phyloP scores from a whole-genome alignment of 2,113 vertebrate genomes.

The Trematomus loennbergii region DNA sequence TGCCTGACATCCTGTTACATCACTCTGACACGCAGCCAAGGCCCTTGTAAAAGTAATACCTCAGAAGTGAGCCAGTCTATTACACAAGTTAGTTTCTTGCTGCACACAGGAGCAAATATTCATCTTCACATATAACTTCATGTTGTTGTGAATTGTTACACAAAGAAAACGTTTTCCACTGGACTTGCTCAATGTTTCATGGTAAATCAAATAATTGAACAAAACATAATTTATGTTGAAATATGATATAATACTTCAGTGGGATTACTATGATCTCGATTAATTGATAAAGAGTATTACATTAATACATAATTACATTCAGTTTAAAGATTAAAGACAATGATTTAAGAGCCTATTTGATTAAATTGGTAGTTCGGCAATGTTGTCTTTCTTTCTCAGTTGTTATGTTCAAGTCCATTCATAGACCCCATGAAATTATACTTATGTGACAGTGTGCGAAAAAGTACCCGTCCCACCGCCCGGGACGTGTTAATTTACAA shows the following conservation, averaged over 20 bases:
- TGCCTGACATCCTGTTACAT: conserved; percentile 56
- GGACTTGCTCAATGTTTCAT: neutral
- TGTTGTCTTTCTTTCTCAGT: neutral
- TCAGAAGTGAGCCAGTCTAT: conserved; percentile 14
- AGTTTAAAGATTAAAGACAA: conserved; percentile 15
- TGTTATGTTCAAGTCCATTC: conserved; percentile 9
- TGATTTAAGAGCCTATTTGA: neutral
- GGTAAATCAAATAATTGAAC: conserved; percentile 10
- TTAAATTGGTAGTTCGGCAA: neutral
- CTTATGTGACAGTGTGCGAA: too few relatives aligned
- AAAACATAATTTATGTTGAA: neutral
- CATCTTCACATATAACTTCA: conserved; percentile 24
- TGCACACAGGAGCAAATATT: conserved; percentile 22
- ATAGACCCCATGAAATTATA: neutral
- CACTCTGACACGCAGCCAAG: conserved; percentile 52
- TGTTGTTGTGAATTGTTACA: conserved; percentile 14
- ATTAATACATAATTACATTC: conserved; percentile 27
- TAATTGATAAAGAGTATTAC: conserved; percentile 17
- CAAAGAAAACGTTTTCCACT: conserved; percentile 1
- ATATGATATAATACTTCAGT: neutral
- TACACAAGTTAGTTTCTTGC: neutral
- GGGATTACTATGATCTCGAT: conserved; percentile 8
- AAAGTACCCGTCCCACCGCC: too few relatives aligned
- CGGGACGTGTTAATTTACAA: too few relatives aligned
- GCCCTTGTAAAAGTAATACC: conserved; percentile 11